phyloP scores from a whole-genome alignment of 30 jellyfish, hydroid and myxozoan genomes.

The Aurelia coerulea region DNA sequence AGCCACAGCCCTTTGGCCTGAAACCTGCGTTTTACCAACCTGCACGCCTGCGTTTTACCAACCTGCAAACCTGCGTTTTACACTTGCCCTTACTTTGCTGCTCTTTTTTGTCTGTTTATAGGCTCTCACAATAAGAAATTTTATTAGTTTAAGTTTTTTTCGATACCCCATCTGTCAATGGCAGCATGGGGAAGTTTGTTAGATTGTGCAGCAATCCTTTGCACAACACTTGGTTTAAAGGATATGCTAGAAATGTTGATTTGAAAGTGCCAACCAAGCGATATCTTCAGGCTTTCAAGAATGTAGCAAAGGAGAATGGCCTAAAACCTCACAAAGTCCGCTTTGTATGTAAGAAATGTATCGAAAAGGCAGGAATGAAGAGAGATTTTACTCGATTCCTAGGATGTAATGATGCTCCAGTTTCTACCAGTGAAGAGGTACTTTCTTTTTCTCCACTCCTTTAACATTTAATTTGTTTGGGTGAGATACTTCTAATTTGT shows the following conservation, averaged over 20 bases:
- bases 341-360: neutral
- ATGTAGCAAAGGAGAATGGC: constrained; percentile 30
- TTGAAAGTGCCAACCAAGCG: neutral
- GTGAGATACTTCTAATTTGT: too few relatives aligned
- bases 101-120: neutral
- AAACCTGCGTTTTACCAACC: too few relatives aligned
- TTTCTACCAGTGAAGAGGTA: too few relatives aligned
- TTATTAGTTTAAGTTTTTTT: neutral
- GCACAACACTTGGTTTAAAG: constrained; percentile 10
- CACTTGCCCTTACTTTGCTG: too few relatives aligned
- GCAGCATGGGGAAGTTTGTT: constrained; percentile 9
- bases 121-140: neutral
- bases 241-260: constrained; percentile 4
- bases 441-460: too few relatives aligned
- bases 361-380: too few relatives aligned
- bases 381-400: too few relatives aligned
- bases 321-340: constrained; percentile 2
- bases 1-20: too few relatives aligned
- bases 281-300: constrained; percentile 25
- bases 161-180: neutral
- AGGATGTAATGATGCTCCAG: too few relatives aligned
- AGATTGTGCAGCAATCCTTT: constrained; percentile 27
- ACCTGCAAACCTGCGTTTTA: too few relatives aligned
- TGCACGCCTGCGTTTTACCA: too few relatives aligned
- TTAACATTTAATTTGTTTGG: too few relatives aligned